phyloP scores from a whole-genome alignment of 92 coral and sea anemone genomes.

The Diadumene lineata region DNA sequence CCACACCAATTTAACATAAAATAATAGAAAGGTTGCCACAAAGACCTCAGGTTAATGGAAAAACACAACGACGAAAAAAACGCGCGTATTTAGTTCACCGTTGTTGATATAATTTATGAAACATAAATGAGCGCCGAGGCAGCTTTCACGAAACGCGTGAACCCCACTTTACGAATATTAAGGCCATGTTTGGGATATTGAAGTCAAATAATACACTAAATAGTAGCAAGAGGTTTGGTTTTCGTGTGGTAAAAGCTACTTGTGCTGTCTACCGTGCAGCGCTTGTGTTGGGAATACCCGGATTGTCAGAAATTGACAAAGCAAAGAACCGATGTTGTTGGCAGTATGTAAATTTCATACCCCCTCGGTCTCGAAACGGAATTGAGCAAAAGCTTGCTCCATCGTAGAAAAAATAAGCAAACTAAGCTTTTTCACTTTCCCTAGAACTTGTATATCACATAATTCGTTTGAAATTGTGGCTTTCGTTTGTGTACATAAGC shows the following conservation, averaged over 20 bases:
- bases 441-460: slow-evolving; percentile 12
- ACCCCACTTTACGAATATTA: slow-evolving; percentile 72
- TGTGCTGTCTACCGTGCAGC: background rate
- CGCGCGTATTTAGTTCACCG: slow-evolving; percentile 21
- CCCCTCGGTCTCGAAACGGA: slow-evolving; percentile 35
- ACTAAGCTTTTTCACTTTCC: background rate
- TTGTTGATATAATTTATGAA: slow-evolving; percentile 70
- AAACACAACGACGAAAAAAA: slow-evolving; percentile 24
- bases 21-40: background rate
- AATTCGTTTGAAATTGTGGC: slow-evolving; percentile 54
- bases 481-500: slow-evolving; percentile 80
- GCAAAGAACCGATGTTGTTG: slow-evolving; percentile 49
- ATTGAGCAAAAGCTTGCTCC: slow-evolving; percentile 42
- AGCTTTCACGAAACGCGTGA: slow-evolving; percentile 54
- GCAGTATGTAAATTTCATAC: slow-evolving; percentile 60
- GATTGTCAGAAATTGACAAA: slow-evolving; percentile 51
- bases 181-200: slow-evolving; percentile 27
- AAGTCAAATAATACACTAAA: slow-evolving; percentile 9
- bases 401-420: slow-evolving; percentile 19
- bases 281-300: slow-evolving; percentile 74
- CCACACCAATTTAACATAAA: background rate
- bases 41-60: background rate
- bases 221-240: slow-evolving; percentile 2
- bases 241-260: background rate
- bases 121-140: slow-evolving; percentile 69